phyloP scores from a whole-genome alignment of 1,140 invertebrate species.

The Dendrolimus punctatus region DNA sequence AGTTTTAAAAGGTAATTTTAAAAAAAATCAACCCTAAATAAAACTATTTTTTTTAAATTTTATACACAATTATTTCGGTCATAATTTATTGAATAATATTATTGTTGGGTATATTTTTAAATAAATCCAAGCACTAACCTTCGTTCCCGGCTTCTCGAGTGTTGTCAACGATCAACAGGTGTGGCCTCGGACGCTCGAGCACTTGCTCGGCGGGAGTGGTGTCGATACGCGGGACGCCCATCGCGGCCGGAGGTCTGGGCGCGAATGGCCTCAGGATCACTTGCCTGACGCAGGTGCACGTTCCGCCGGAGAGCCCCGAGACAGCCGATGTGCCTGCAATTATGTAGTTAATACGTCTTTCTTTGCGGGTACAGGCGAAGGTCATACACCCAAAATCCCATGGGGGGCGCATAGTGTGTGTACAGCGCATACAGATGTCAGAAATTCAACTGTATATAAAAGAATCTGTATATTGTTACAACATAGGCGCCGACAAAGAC shows the following conservation, averaged over 20 bases:
- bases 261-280: constrained; percentile 35
- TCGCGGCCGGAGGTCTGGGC: constrained; percentile 50
- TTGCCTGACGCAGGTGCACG: constrained; percentile 8
- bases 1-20: no score
- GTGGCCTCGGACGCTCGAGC: constrained; percentile 47
- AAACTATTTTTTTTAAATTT: constrained; percentile 2
- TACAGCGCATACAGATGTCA: no score
- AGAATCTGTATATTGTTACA: no score
- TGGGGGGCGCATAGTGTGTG: no score
- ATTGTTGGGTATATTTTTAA: background rate
- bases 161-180: constrained; percentile 66
- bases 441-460: no score
- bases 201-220: constrained; percentile 45
- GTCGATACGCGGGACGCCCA: constrained; percentile 51
- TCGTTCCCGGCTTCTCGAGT: constrained; percentile 47
- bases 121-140: constrained; percentile 40
- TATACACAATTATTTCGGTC: no score
- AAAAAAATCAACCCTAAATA: constrained; percentile 3
- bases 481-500: no score
- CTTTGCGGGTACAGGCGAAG: no score
- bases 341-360: no score
- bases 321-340: background rate
- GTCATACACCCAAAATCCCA: no score
- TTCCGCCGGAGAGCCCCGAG: constrained; percentile 3
- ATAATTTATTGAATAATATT: background rate